A percentile compares a stretch with the other conserved stretches of the same genome.
Conservation (phyloP, 2,797 vertebrate genomes). For the Acanthis flammea region DNA sequence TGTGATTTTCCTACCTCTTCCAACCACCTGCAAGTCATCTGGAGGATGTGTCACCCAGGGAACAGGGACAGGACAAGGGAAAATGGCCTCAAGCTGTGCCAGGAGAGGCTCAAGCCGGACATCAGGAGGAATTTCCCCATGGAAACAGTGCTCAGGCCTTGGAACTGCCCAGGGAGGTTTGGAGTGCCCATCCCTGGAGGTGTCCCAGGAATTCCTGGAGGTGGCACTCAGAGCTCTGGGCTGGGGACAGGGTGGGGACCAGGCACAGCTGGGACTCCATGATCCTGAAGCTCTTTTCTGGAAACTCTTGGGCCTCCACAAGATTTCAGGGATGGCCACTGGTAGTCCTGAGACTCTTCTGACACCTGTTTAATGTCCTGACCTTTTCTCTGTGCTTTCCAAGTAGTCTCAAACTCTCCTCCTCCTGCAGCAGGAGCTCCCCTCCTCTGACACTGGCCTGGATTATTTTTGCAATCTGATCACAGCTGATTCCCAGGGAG, state of each 20-base stretch:
- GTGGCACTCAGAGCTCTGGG: neutral
- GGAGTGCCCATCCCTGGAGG: neutral
- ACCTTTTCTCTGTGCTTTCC: neutral
- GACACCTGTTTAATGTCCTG: neutral
- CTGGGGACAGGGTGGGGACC: neutral
- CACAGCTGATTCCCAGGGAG: neutral
- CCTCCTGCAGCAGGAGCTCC: neutral
- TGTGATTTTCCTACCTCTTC: neutral
- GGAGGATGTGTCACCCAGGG: neutral
- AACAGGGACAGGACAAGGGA: neutral
- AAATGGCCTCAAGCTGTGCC: rapidly evolving
- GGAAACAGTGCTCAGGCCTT: rapidly evolving
- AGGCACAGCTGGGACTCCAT: rapidly evolving
- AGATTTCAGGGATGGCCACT: neutral
- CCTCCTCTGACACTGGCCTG: neutral
- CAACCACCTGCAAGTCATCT: neutral
- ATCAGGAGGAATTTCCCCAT: rapidly evolving
- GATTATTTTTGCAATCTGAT: slow-evolving; percentile 51
- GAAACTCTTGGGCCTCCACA: neutral
- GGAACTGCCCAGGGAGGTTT: neutral
- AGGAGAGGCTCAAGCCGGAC: neutral
- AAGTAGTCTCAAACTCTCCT: neutral
- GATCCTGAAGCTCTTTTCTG: neutral
- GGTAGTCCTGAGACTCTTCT: neutral
- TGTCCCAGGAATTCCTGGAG: neutral